Conservation (phyloP, 2,888 invertebrate genomes). For the Anthrax anthrax region DNA sequence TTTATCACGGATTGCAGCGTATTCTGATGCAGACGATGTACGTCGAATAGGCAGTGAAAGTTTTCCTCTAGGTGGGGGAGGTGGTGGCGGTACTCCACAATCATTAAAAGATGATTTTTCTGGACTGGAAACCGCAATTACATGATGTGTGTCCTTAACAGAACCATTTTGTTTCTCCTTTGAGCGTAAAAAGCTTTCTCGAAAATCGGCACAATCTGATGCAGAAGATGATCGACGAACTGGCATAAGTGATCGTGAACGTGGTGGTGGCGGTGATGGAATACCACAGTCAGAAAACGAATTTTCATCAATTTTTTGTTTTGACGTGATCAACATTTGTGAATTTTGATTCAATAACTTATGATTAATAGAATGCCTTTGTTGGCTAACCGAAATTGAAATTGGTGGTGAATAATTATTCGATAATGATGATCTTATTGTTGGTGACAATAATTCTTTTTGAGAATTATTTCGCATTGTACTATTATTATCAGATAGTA, state of each 20-base stretch:
- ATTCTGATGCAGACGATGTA: conserved; percentile 55
- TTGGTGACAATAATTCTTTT: conserved; percentile 15
- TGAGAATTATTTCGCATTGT: conserved; percentile 18
- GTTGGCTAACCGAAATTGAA: conserved; percentile 1
- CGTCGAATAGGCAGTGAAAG: conserved; percentile 27
- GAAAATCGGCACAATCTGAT: conserved; percentile 46
- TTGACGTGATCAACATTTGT: not conserved
- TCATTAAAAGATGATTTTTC: conserved; percentile 33
- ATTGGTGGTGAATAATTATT: conserved; percentile 10
- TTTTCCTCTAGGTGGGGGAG: conserved; percentile 28
- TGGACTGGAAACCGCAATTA: conserved; percentile 22
- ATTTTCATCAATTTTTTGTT: conserved; percentile 4
- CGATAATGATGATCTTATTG: conserved; percentile 29
- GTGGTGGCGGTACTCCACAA: conserved; percentile 34
- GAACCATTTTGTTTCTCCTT: conserved; percentile 5
- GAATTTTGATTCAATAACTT: not conserved
- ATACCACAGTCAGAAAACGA: conserved; percentile 10
- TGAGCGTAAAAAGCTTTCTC: conserved; percentile 25
- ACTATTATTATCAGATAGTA: conserved; percentile 1
- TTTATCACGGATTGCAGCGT: conserved; percentile 36
- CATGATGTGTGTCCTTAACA: conserved; percentile 19
- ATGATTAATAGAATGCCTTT: not conserved
- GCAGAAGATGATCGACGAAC: conserved; percentile 48
- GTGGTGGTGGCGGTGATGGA: conserved; percentile 31
- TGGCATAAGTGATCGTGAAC: conserved; percentile 28